Conservation (phyloP, 2,888 invertebrate genomes). For the Sarcophaga variegata region DNA sequence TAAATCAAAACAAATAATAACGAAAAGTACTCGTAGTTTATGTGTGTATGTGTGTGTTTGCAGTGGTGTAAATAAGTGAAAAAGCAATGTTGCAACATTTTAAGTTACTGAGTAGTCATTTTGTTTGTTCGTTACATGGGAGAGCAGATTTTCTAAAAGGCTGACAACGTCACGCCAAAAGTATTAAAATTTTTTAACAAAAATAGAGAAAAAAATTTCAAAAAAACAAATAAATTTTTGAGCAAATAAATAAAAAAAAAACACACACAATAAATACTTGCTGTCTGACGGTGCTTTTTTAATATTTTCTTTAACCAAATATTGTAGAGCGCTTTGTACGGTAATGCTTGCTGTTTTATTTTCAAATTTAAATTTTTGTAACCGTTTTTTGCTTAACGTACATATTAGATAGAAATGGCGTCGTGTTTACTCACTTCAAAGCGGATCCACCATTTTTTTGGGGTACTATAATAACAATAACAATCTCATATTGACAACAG, state of each 20-base stretch:
- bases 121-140: constrained; percentile 81
- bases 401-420: not conserved
- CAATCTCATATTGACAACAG: constrained; percentile 42
- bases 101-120: constrained; percentile 77
- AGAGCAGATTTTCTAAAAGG: constrained; percentile 74
- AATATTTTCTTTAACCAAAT: too few species aligned
- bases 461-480: constrained; percentile 32
- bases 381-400: not conserved
- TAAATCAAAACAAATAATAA: too few species aligned
- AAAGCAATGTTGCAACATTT: constrained; percentile 49
- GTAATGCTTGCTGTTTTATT: too few species aligned
- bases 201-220: not conserved
- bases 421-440: not conserved
- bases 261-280: too few species aligned
- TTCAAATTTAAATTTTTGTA: not conserved
- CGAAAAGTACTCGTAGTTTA: too few species aligned
- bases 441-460: not conserved
- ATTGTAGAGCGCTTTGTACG: too few species aligned
- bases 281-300: not conserved
- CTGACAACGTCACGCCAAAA: not conserved
- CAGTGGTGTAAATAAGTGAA: not conserved
- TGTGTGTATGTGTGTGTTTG: too few species aligned
- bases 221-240: constrained; percentile 18
- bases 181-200: not conserved
- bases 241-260: not conserved